Conservation (phyloP, 1,140 invertebrate species). For the Leguminivora glycinivorella region DNA sequence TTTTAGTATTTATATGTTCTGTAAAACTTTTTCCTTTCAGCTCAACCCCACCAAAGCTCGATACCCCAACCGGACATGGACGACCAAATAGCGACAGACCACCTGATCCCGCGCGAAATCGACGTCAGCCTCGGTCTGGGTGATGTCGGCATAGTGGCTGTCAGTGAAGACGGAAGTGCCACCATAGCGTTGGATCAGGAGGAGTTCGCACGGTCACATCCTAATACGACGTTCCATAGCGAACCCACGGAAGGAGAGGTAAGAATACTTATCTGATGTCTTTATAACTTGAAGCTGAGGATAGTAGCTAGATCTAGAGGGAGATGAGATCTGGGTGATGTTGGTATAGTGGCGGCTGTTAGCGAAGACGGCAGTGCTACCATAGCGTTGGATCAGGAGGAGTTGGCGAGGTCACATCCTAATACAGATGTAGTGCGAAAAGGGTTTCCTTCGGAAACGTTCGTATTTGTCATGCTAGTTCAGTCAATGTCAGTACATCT, state of each 20-base stretch:
- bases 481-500: too few relatives aligned
- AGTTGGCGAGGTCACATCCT: slow-evolving; percentile 73
- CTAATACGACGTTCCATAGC: slow-evolving; percentile 75
- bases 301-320: not conserved
- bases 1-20: not conserved
- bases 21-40: slow-evolving; percentile 44
- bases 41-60: slow-evolving; percentile 54
- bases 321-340: slow-evolving; percentile 51
- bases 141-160: slow-evolving; percentile 68
- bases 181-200: slow-evolving; percentile 63
- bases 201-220: slow-evolving; percentile 73
- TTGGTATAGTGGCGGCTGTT: slow-evolving; percentile 72
- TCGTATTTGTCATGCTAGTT: too few relatives aligned
- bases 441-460: too few relatives aligned
- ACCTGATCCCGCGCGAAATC: slow-evolving; percentile 48
- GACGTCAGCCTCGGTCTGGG: slow-evolving; percentile 55
- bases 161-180: slow-evolving; percentile 60
- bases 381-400: slow-evolving; percentile 61
- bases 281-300: not conserved
- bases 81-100: slow-evolving; percentile 65
- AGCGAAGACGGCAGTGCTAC: too few relatives aligned
- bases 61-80: slow-evolving; percentile 65
- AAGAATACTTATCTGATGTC: slow-evolving; percentile 12
- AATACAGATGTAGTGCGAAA: too few relatives aligned
- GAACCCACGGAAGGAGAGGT: slow-evolving; percentile 66